Conservation (phyloP, 2,797 vertebrate species). For the Tapera naevia region DNA sequence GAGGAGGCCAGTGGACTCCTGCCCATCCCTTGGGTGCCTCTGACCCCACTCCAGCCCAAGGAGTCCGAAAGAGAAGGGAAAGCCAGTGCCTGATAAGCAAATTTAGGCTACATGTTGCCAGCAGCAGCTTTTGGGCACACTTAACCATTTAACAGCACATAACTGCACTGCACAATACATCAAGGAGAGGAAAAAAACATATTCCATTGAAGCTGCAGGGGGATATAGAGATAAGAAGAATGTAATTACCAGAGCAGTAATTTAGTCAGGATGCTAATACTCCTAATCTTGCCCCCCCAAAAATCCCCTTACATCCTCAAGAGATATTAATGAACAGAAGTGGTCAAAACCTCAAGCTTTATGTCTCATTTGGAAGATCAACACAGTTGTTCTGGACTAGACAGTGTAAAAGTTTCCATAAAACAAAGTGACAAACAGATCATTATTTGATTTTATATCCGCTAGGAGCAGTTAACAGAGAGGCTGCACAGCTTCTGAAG, state of each 20-base stretch:
- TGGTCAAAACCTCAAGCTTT: slow-evolving; percentile 33
- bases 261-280: slow-evolving; percentile 13
- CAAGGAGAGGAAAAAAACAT: background rate
- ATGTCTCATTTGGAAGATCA: slow-evolving; percentile 36
- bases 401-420: slow-evolving; percentile 41
- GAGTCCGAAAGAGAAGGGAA: background rate
- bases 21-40: background rate
- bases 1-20: background rate
- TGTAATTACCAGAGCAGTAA: slow-evolving; percentile 3
- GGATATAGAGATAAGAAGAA: slow-evolving; percentile 2
- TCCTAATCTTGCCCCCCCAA: background rate
- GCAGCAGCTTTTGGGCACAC: background rate
- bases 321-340: slow-evolving; percentile 22
- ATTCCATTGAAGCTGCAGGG: slow-evolving; percentile 8
- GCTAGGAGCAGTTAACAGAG: slow-evolving; percentile 57
- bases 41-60: background rate
- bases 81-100: background rate
- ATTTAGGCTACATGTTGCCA: background rate
- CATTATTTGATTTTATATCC: slow-evolving; percentile 53
- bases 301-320: background rate
- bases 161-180: background rate
- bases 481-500: slow-evolving; percentile 40
- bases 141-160: background rate
- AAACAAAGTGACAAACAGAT: slow-evolving; percentile 60
- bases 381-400: slow-evolving; percentile 24